These are phyloP conservation scores for Nematolebias whitei DNA, from an alignment of 2,113 vertebrate genomes.

Conservation along the genomic window DNA sequence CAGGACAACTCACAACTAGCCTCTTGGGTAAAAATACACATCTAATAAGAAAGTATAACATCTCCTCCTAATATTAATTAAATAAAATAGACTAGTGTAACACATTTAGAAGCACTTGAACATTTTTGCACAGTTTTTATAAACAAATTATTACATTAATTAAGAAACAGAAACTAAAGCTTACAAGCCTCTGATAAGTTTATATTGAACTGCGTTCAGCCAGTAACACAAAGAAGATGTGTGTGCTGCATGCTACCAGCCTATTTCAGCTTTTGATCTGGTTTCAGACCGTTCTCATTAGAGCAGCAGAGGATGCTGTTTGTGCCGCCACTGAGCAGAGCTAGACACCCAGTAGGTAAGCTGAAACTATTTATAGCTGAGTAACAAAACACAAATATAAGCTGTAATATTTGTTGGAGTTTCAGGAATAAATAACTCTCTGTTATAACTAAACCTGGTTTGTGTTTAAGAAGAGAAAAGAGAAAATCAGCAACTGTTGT, in stretches of 20 bases:
- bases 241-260: not conserved
- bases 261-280: constrained; percentile 44
- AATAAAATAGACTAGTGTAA: not conserved
- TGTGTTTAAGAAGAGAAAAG: not conserved
- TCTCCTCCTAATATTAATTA: constrained; percentile 19
- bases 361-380: constrained; percentile 50
- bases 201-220: not conserved
- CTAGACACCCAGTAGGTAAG: constrained; percentile 30
- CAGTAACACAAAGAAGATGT: constrained; percentile 15
- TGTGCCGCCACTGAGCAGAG: constrained; percentile 26
- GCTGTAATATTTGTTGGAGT: constrained; percentile 1
- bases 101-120: not conserved
- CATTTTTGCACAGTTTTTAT: no score
- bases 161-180: no score
- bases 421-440: not conserved
- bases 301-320: constrained; percentile 19
- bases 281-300: constrained; percentile 51
- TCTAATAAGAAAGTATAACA: constrained; percentile 4
- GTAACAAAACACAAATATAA: constrained; percentile 5
- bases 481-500: not conserved
- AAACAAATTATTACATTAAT: no score
- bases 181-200: not conserved
- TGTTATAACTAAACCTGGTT: not conserved
- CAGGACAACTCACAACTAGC: constrained; percentile 34
- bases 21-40: constrained; percentile 11